Conservation (phyloP, 2,797 vertebrate genomes). For the Cygnus olor region DNA sequence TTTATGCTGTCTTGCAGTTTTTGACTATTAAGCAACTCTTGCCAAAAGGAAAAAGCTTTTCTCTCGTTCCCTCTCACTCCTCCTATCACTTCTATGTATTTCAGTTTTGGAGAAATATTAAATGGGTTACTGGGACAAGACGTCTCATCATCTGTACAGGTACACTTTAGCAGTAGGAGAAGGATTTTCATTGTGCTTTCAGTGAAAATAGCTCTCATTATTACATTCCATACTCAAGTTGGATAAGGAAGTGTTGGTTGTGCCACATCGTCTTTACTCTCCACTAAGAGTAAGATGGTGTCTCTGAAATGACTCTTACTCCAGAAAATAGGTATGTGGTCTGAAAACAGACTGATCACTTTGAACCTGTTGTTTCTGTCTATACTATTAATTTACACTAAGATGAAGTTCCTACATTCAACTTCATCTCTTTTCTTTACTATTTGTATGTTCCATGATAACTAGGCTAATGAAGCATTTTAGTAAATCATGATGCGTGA, state of each 20-base stretch:
- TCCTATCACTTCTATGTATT: neutral
- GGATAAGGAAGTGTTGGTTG: neutral
- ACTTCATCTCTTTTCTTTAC: neutral
- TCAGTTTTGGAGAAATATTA: neutral
- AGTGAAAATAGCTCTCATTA: neutral
- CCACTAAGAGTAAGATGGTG: too few relatives aligned
- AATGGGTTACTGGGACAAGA: neutral
- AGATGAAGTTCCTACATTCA: neutral
- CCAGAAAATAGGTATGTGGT: neutral
- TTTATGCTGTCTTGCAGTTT: neutral
- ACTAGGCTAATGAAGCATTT: neutral
- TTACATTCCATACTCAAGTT: neutral
- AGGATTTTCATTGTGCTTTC: neutral
- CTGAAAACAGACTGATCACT: neutral
- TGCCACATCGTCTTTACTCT: fast-evolving
- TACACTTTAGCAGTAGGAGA: neutral
- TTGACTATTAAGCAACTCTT: neutral
- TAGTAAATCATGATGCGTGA: neutral
- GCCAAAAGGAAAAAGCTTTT: neutral
- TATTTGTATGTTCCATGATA: neutral
- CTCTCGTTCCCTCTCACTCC: neutral
- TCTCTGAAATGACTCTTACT: neutral
- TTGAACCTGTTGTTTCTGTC: neutral
- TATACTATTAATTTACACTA: neutral
- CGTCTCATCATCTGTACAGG: neutral